Conservation (phyloP, 2,888 invertebrate genomes). For the Noctua janthe region DNA sequence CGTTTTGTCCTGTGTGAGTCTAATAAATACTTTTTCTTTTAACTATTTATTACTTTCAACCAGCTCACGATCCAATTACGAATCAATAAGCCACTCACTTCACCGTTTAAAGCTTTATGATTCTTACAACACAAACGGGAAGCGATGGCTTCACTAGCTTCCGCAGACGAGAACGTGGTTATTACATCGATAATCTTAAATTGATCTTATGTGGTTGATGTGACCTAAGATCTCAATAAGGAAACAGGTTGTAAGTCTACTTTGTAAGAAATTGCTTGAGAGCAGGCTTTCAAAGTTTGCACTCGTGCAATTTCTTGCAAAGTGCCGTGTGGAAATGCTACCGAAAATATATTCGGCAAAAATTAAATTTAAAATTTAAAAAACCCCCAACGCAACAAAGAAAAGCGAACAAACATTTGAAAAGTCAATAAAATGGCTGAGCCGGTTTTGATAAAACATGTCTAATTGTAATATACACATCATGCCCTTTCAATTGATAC, state of each 20-base stretch:
- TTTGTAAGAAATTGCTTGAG: neutral
- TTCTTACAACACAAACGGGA: conserved; percentile 42
- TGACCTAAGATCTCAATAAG: conserved; percentile 37
- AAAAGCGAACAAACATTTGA: no score
- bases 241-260: conserved; percentile 5
- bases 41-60: neutral
- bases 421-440: no score
- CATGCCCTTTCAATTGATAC: no score
- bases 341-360: no score
- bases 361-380: no score
- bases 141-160: conserved; percentile 24
- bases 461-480: no score
- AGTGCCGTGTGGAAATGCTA: no score
- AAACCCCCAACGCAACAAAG: no score
- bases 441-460: no score
- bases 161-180: conserved; percentile 10
- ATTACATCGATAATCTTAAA: conserved; percentile 43
- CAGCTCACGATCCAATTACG: neutral
- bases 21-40: no score
- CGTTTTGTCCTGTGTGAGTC: no score
- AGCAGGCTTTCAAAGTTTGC: neutral
- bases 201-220: conserved; percentile 21
- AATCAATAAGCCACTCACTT: neutral
- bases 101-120: neutral
- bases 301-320: no score